A percentile compares a stretch with the other conserved stretches of the same genome.
Evolutionary conservation across 2,797 vertebrate genomes (phyloP).

Genomic region (Sciurus vulgaris): DNA sequence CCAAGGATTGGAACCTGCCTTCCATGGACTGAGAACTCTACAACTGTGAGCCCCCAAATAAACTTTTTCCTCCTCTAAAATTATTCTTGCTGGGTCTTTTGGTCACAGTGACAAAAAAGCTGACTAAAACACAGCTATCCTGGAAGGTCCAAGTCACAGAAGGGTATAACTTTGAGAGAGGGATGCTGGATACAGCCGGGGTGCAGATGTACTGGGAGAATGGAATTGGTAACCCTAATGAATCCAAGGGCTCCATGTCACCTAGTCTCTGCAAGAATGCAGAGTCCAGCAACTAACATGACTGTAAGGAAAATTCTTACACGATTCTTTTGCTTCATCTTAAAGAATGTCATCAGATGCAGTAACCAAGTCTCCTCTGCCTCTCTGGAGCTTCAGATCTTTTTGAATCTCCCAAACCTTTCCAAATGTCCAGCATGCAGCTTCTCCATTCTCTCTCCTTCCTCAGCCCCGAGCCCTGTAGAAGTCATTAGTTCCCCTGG

Average conservation of each 20-base stretch:
- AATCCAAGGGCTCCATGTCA: background rate
- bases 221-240: background rate
- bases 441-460: background rate
- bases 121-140: background rate
- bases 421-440: background rate
- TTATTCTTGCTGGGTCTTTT: no score
- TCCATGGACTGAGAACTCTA: no score
- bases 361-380: background rate
- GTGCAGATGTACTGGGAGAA: background rate
- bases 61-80: no score
- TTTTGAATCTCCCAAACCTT: background rate
- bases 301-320: background rate
- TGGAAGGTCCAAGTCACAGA: slow-evolving; percentile 67
- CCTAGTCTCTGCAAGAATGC: background rate
- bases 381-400: background rate
- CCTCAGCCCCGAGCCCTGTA: background rate
- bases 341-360: background rate
- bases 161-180: background rate
- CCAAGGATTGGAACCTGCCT: no score
- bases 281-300: background rate
- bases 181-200: background rate
- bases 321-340: background rate
- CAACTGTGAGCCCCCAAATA: no score
- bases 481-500: background rate
- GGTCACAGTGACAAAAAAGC: no score